Evolutionary conservation across 2,797 vertebrate species (phyloP).

Genomic region (Percopsis omiscomaycus): DNA sequence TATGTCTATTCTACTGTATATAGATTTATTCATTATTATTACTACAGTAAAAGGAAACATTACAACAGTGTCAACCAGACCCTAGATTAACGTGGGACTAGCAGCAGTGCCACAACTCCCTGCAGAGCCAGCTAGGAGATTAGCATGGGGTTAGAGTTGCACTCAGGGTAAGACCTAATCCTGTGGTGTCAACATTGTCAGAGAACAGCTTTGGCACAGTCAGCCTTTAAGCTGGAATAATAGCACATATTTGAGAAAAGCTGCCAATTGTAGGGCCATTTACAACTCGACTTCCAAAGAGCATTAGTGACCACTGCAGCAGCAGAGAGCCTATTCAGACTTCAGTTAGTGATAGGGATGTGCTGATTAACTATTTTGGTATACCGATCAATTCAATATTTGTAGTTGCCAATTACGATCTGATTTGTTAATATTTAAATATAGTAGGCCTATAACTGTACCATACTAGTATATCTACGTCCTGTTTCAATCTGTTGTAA

Average conservation of each 20-base stretch:
- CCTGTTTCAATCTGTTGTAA: too few relatives aligned
- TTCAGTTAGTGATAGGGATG: too few relatives aligned
- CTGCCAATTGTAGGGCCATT: slow-evolving; percentile 60
- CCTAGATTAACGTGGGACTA: slow-evolving; percentile 15
- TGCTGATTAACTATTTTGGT: too few relatives aligned
- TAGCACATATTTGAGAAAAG: slow-evolving; percentile 63
- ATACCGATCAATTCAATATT: too few relatives aligned
- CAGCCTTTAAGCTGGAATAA: slow-evolving; percentile 67
- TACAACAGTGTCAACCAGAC: not conserved
- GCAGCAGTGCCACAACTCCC: slow-evolving; percentile 12
- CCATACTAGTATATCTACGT: too few relatives aligned
- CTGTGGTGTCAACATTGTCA: slow-evolving; percentile 63
- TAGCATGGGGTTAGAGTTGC: slow-evolving; percentile 54
- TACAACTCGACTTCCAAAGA: slow-evolving; percentile 62
- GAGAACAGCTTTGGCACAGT: slow-evolving; percentile 59
- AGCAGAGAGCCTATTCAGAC: slow-evolving; percentile 14
- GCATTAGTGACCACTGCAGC: slow-evolving; percentile 49
- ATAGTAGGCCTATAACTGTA: too few relatives aligned
- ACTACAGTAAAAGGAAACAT: not conserved
- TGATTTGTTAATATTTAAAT: too few relatives aligned
- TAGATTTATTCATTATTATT: too few relatives aligned
- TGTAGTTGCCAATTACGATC: too few relatives aligned
- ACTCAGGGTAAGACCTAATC: slow-evolving; percentile 67
- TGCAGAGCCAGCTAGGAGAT: slow-evolving; percentile 45
- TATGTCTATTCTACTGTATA: too few relatives aligned